Percentiles rank a stretch among this genome's conserved stretches.
These are phyloP conservation scores for Meleagris gallopavo DNA, from an alignment of 2,113 vertebrate species.

Conservation along the genomic window DNA sequence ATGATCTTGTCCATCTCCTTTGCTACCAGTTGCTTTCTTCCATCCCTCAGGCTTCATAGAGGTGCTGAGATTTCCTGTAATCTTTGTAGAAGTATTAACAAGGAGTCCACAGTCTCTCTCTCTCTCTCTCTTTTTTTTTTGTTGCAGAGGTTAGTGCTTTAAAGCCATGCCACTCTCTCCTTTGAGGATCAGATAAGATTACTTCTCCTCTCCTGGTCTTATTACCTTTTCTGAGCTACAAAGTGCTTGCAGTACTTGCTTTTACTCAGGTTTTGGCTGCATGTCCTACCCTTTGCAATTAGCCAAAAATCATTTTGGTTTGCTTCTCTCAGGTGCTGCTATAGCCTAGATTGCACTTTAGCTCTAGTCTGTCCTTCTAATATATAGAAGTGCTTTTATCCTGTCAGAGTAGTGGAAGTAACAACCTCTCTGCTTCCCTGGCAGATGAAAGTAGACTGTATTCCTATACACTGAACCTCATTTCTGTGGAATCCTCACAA, in stretches of 20 bases:
- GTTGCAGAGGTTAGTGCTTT: background rate
- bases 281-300: background rate
- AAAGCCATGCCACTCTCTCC: background rate
- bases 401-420: background rate
- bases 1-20: background rate
- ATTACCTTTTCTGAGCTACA: background rate
- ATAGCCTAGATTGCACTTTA: background rate
- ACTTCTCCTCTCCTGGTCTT: background rate
- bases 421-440: background rate
- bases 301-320: background rate
- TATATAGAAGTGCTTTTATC: background rate
- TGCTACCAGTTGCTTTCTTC: background rate
- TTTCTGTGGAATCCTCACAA: background rate
- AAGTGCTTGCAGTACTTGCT: background rate
- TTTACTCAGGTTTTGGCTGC: background rate
- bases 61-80: background rate
- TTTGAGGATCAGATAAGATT: background rate
- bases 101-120: background rate
- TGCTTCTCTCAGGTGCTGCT: background rate
- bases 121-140: background rate
- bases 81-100: background rate
- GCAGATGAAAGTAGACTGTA: background rate
- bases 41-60: background rate
- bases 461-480: background rate
- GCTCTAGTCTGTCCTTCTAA: background rate